phyloP scores from a whole-genome alignment of 2,888 invertebrate genomes.

The Taenaris catops region DNA sequence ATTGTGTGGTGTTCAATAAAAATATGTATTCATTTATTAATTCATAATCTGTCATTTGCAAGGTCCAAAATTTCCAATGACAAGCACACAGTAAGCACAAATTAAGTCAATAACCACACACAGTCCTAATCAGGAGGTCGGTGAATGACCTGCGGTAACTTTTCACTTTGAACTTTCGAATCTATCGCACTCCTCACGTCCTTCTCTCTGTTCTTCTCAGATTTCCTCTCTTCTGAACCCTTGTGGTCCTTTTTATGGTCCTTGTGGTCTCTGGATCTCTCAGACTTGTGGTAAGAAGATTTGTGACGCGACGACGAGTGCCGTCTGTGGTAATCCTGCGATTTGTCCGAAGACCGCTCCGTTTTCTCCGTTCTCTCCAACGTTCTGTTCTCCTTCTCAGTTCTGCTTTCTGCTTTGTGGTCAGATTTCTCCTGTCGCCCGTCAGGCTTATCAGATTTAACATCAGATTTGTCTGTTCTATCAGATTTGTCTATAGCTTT shows the following conservation, averaged over 20 bases:
- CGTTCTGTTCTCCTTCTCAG: constrained; percentile 21
- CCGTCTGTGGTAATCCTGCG: constrained; percentile 48
- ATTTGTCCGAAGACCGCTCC: constrained; percentile 32
- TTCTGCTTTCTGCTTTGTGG: constrained; percentile 18
- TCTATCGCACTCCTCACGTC: constrained; percentile 27
- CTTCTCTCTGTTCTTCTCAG: constrained; percentile 38
- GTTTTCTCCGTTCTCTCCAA: constrained; percentile 23
- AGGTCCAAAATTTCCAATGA: constrained; percentile 9
- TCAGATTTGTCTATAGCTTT: constrained; percentile 19
- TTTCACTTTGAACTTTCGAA: constrained; percentile 33
- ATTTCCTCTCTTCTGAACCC: constrained; percentile 41
- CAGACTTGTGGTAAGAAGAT: constrained; percentile 46
- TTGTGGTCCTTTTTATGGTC: constrained; percentile 53
- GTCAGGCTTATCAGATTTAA: constrained; percentile 20
- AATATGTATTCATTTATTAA: too few species aligned
- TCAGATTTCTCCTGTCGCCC: constrained; percentile 14
- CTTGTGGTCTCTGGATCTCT: constrained; percentile 39
- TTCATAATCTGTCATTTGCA: constrained; percentile 5
- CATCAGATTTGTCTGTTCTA: constrained; percentile 19
- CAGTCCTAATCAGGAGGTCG: constrained; percentile 54
- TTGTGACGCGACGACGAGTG: constrained; percentile 62
- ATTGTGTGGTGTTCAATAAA: too few species aligned
- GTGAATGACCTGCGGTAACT: constrained; percentile 49
- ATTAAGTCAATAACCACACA: constrained; percentile 4
- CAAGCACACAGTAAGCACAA: constrained; percentile 12